These are phyloP conservation scores for Pterobdella sp. DNA, from an alignment of 2,888 invertebrate genomes.

Conservation along the genomic window DNA sequence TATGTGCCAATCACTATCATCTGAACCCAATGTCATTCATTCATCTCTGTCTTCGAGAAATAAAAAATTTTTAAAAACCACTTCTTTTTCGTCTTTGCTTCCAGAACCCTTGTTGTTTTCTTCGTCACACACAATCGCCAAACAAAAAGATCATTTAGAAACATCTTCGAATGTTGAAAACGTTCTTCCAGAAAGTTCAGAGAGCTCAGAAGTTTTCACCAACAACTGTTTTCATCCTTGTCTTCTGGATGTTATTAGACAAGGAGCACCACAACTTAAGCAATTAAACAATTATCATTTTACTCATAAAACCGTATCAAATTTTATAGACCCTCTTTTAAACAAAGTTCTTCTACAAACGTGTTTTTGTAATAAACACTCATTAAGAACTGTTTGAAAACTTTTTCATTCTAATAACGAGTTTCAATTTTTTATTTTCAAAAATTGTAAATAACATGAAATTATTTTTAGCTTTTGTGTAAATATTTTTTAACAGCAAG, in stretches of 20 bases:
- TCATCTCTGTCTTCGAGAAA: neutral
- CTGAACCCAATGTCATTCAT: neutral
- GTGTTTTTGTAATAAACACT: neutral
- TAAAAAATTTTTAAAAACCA: neutral
- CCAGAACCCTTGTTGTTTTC: neutral
- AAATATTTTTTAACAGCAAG: neutral
- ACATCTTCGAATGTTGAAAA: neutral
- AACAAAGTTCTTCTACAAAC: constrained; percentile 5
- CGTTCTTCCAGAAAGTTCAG: neutral
- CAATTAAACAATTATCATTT: constrained; percentile 15
- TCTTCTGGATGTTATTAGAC: constrained; percentile 16
- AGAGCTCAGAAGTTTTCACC: neutral
- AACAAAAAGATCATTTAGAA: neutral
- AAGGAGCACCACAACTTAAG: constrained; percentile 18
- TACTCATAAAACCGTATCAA: neutral
- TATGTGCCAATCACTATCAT: neutral
- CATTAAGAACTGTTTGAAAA: neutral
- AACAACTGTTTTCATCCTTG: constrained; percentile 2
- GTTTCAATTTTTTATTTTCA: neutral
- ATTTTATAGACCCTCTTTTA: neutral
- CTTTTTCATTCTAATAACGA: neutral
- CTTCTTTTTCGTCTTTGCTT: neutral
- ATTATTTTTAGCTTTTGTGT: neutral
- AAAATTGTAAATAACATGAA: neutral
- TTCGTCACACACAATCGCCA: neutral